Conservation (phyloP, 1,140 invertebrate genomes). For the Aethina tumida region DNA sequence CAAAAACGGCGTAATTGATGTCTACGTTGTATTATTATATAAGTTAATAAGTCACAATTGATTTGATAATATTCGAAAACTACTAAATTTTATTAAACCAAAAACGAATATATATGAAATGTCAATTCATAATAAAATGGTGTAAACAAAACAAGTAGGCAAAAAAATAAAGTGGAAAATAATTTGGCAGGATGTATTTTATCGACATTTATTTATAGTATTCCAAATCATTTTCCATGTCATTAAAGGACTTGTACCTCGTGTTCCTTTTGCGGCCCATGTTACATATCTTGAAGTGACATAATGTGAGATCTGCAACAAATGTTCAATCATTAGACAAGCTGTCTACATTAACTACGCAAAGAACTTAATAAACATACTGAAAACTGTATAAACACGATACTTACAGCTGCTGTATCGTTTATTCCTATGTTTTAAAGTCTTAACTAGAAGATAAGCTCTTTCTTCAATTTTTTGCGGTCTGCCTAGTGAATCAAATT, state of each 20-base stretch:
- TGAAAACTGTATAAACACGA: background rate
- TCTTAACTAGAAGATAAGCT: conserved; percentile 16
- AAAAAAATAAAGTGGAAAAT: too few relatives aligned
- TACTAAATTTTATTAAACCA: too few relatives aligned
- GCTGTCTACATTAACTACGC: conserved; percentile 1
- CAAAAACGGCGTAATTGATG: too few relatives aligned
- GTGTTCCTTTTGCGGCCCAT: conserved; percentile 44
- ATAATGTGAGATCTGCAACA: conserved; percentile 48
- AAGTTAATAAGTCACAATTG: too few relatives aligned
- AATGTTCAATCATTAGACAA: conserved; percentile 9
- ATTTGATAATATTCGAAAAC: too few relatives aligned
- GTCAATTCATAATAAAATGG: too few relatives aligned
- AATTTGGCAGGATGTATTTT: conserved; percentile 6
- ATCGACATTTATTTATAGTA: conserved; percentile 1
- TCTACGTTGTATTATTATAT: too few relatives aligned
- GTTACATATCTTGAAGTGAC: conserved; percentile 54
- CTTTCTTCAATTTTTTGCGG: too few relatives aligned
- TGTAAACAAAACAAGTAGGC: too few relatives aligned
- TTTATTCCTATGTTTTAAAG: conserved; percentile 15
- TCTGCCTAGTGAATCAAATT: too few relatives aligned
- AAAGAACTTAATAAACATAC: conserved; percentile 4
- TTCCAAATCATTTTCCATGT: background rate
- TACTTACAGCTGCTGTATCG: conserved; percentile 20
- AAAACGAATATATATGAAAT: too few relatives aligned
- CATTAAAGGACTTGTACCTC: conserved; percentile 1